Percentiles rank a stretch among this genome's conserved stretches.
Evolutionary conservation across 2,888 invertebrate genomes (phyloP).

Genomic region (Drosophila melanosoma): DNA sequence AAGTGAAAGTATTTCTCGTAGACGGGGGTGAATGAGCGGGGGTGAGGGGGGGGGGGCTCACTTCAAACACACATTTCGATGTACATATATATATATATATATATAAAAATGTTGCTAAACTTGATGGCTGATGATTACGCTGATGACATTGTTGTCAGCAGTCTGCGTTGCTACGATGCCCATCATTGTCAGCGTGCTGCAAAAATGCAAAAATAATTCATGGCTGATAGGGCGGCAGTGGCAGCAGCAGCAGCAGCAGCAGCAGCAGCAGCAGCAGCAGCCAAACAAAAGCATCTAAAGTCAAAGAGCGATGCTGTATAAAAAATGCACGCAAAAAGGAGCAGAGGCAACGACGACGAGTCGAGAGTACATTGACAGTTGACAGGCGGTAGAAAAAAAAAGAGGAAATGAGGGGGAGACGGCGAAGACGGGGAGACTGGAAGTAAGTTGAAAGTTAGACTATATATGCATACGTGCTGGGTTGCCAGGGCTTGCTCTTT

Average conservation of each 20-base stretch:
- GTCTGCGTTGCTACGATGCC: conserved; percentile 26
- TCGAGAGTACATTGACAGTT: conserved; percentile 75
- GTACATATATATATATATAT: conserved; percentile 5
- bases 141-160: conserved; percentile 74
- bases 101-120: conserved; percentile 48
- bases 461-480: conserved; percentile 41
- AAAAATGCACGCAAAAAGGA: conserved; percentile 71
- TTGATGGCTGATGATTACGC: conserved; percentile 69
- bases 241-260: conserved; percentile 36
- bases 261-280: conserved; percentile 36
- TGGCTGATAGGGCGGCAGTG: conserved; percentile 48
- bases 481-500: conserved; percentile 14
- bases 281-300: conserved; percentile 71
- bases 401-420: not conserved
- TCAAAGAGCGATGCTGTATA: conserved; percentile 77
- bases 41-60: not conserved
- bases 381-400: conserved; percentile 58
- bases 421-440: not conserved
- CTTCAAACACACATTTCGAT: conserved; percentile 50
- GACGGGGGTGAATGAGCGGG: too few species aligned
- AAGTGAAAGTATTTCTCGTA: conserved; percentile 9
- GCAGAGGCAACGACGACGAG: conserved; percentile 55
- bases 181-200: conserved; percentile 56
- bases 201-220: conserved; percentile 67
- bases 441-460: conserved; percentile 24